Evolutionary conservation across 2,797 vertebrate species (phyloP).

Genomic region (Poecilia velifera): DNA sequence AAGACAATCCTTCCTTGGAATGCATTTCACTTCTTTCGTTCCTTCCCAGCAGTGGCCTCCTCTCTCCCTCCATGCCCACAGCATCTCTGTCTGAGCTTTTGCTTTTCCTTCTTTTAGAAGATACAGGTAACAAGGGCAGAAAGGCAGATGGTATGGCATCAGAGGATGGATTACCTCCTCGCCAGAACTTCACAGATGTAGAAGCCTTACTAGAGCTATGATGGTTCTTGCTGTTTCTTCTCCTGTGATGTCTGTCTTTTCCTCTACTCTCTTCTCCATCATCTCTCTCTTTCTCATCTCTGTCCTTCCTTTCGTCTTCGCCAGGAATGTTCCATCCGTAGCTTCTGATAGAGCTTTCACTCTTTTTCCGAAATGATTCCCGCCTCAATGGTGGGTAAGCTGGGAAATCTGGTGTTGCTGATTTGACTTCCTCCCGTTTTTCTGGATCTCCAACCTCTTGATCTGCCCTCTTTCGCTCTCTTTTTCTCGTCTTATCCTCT

Average conservation of each 20-base stretch:
- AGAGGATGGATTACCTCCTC: slow-evolving; percentile 68
- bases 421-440: slow-evolving; percentile 78
- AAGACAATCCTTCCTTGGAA: slow-evolving; percentile 79
- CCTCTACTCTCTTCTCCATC: slow-evolving; percentile 71
- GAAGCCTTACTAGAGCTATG: slow-evolving; percentile 75
- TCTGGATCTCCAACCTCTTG: slow-evolving; percentile 76
- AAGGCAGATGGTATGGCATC: slow-evolving; percentile 78
- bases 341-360: slow-evolving; percentile 79
- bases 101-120: slow-evolving; percentile 80
- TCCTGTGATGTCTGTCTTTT: slow-evolving; percentile 72
- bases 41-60: slow-evolving; percentile 76
- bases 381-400: slow-evolving; percentile 73
- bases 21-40: slow-evolving; percentile 70
- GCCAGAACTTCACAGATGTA: slow-evolving; percentile 83
- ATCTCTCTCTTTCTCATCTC: slow-evolving; percentile 74
- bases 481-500: slow-evolving; percentile 71
- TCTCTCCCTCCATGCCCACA: slow-evolving; percentile 76
- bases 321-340: slow-evolving; percentile 80
- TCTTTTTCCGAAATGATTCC: slow-evolving; percentile 81
- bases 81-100: slow-evolving; percentile 79
- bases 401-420: slow-evolving; percentile 74
- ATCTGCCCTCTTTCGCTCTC: slow-evolving; percentile 70
- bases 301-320: slow-evolving; percentile 74
- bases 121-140: slow-evolving; percentile 79
- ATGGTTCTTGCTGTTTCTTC: slow-evolving; percentile 77